phyloP scores from a whole-genome alignment of 2,888 invertebrate species.

The Abscondita cerata region DNA sequence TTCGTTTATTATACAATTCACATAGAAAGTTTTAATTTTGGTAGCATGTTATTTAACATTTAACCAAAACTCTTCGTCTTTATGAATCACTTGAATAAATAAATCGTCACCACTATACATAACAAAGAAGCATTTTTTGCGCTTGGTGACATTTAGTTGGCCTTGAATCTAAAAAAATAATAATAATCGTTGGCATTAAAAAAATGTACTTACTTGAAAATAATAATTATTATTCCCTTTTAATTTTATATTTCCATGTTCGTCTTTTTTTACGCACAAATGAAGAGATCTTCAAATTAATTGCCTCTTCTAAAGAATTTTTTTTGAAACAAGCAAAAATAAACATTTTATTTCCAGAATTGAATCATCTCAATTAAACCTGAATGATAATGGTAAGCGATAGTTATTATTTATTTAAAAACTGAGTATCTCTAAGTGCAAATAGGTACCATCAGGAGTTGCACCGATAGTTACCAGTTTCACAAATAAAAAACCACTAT shows the following conservation, averaged over 20 bases:
- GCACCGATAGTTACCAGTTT: neutral
- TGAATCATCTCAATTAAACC: neutral
- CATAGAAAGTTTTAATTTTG: neutral
- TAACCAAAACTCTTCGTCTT: too few relatives aligned
- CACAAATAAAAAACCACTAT: slow-evolving; percentile 6
- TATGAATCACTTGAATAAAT: too few relatives aligned
- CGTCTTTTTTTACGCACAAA: slow-evolving; percentile 1
- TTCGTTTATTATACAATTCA: slow-evolving; percentile 2
- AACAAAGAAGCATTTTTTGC: too few relatives aligned
- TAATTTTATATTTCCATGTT: neutral
- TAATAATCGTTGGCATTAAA: neutral
- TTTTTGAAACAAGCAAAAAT: too few relatives aligned
- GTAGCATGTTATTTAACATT: slow-evolving; percentile 11
- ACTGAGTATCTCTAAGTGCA: neutral
- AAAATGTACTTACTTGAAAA: too few relatives aligned
- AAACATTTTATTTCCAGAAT: too few relatives aligned
- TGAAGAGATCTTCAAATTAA: too few relatives aligned
- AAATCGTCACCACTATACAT: too few relatives aligned
- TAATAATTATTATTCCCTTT: neutral
- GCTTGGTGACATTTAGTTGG: too few relatives aligned
- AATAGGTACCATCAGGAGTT: slow-evolving; percentile 6
- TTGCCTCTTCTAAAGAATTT: too few relatives aligned
- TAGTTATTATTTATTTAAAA: neutral
- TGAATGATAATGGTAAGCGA: neutral
- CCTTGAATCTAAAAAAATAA: neutral